A percentile compares a stretch with the other conserved stretches of the same genome.
Evolutionary conservation across 2,888 invertebrate species (phyloP).

Genomic region (Dryomyza anilis): DNA sequence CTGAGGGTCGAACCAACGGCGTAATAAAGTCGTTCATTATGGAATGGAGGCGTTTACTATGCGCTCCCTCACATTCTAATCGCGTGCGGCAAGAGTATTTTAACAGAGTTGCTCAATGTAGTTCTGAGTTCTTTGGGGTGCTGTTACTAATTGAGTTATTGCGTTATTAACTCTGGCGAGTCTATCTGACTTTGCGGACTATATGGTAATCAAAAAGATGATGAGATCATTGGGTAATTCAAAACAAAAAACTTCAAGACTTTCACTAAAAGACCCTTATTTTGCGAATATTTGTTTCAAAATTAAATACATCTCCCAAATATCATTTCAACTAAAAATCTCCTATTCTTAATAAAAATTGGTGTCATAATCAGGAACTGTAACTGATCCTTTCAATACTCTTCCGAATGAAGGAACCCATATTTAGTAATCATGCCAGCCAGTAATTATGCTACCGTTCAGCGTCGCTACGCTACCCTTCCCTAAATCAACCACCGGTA

Average conservation of each 20-base stretch:
- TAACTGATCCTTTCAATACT: too few relatives aligned
- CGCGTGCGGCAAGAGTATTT: conserved; percentile 15
- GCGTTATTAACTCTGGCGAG: background rate
- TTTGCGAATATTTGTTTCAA: too few relatives aligned
- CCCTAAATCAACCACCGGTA: background rate
- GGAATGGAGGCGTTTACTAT: conserved; percentile 3
- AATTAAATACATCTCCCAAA: too few relatives aligned
- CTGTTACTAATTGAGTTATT: background rate
- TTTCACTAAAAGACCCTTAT: background rate
- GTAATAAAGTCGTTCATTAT: conserved; percentile 19
- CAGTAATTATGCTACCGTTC: background rate
- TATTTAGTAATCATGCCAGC: background rate
- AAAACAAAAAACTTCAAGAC: background rate
- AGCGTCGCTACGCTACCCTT: background rate
- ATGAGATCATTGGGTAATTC: conserved; percentile 2
- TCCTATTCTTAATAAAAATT: too few relatives aligned
- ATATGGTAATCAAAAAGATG: conserved; percentile 6
- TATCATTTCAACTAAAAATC: too few relatives aligned
- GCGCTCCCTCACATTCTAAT: conserved; percentile 6
- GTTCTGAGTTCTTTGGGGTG: background rate
- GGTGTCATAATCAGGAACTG: too few relatives aligned
- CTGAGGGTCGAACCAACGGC: background rate
- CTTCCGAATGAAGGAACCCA: too few relatives aligned
- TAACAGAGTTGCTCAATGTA: background rate
- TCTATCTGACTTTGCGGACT: background rate